Conservation (phyloP, 2,113 vertebrate genomes). For the Salvator merianae region DNA sequence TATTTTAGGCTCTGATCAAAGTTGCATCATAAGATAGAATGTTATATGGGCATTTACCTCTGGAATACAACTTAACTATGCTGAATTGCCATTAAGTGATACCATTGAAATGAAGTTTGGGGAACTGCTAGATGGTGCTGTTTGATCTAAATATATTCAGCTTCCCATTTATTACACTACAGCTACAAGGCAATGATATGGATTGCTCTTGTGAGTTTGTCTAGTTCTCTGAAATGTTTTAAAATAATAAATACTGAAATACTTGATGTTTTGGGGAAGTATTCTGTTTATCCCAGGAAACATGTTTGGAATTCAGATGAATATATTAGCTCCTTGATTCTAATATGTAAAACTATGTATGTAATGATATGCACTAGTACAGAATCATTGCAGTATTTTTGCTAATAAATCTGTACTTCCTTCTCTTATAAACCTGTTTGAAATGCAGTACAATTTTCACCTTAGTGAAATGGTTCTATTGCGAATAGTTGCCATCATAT, state of each 20-base stretch:
- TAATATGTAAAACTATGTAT: background rate
- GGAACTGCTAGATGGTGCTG: slow-evolving; percentile 82
- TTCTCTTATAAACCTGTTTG: too few species aligned
- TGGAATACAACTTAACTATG: slow-evolving; percentile 29
- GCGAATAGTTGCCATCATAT: background rate
- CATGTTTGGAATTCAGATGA: slow-evolving; percentile 23
- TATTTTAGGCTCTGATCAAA: background rate
- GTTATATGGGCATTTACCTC: slow-evolving; percentile 16
- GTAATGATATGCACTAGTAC: background rate
- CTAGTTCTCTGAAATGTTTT: slow-evolving; percentile 33
- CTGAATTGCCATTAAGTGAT: slow-evolving; percentile 49
- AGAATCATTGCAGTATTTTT: background rate
- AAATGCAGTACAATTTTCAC: slow-evolving; percentile 1
- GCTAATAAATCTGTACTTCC: background rate
- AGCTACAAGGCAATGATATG: slow-evolving; percentile 55
- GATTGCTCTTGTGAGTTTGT: slow-evolving; percentile 32
- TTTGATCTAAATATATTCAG: slow-evolving; percentile 72
- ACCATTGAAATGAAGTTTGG: slow-evolving; percentile 60
- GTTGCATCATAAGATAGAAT: background rate
- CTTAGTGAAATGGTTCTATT: background rate
- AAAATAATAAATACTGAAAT: slow-evolving; percentile 38
- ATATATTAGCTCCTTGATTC: background rate
- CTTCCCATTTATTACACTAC: slow-evolving; percentile 45
- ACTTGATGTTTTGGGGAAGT: background rate
- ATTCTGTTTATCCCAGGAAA: slow-evolving; percentile 2